Evolutionary conservation across 2,888 invertebrate species (phyloP).

Genomic region (Clusia tigrina): DNA sequence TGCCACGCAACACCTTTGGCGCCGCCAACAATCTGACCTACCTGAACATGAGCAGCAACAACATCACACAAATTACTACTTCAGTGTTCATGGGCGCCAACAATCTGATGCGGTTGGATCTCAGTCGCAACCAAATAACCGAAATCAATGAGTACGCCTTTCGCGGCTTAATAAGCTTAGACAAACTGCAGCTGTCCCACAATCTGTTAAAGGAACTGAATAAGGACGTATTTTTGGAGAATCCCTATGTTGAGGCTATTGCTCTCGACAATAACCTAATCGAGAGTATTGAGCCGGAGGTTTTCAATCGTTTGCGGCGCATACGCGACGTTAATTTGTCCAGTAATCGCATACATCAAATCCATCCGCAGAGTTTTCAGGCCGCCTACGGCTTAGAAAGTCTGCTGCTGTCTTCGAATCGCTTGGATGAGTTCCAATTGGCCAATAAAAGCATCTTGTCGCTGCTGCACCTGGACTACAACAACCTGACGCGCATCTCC

Average conservation of each 20-base stretch:
- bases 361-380: conserved; percentile 60
- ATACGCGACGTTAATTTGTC: conserved; percentile 59
- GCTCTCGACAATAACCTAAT: conserved; percentile 56
- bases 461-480: conserved; percentile 55
- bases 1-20: conserved; percentile 59
- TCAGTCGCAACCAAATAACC: conserved; percentile 55
- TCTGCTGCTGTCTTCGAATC: conserved; percentile 50
- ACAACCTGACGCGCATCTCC: conserved; percentile 50
- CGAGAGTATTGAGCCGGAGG: conserved; percentile 52
- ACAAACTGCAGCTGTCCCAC: conserved; percentile 55
- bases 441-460: conserved; percentile 52
- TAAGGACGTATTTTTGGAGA: conserved; percentile 57
- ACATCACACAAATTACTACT: conserved; percentile 56
- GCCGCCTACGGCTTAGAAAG: conserved; percentile 54
- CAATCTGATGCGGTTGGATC: conserved; percentile 54
- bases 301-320: conserved; percentile 55
- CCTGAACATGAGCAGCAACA: conserved; percentile 58
- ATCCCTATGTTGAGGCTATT: conserved; percentile 54
- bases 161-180: conserved; percentile 53
- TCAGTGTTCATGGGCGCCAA: conserved; percentile 61
- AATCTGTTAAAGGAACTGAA: conserved; percentile 52
- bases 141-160: conserved; percentile 56
- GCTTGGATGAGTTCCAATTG: conserved; percentile 47
- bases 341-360: conserved; percentile 48
- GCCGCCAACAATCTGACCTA: conserved; percentile 55